Evolutionary conservation across 2,888 invertebrate species (phyloP).

Genomic region (Drosophila pseudotakahashii): DNA sequence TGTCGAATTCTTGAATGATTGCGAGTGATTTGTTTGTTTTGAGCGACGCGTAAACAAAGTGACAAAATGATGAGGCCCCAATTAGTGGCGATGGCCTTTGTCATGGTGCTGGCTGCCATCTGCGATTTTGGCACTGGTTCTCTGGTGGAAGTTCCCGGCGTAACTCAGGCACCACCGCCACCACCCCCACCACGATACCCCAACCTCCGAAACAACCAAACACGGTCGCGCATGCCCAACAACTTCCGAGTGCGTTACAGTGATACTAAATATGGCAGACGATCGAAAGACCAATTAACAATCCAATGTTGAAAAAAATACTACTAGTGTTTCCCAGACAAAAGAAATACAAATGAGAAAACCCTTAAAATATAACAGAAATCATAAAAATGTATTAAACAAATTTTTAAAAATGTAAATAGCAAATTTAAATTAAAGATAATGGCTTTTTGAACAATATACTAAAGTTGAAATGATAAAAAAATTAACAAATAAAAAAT

Average conservation of each 20-base stretch:
- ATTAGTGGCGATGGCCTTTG: slow-evolving; percentile 15
- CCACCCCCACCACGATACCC: background rate
- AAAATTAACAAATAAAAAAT: background rate
- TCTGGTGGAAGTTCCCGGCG: background rate
- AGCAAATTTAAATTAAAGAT: too few species aligned
- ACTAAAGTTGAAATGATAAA: too few species aligned
- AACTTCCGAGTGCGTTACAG: slow-evolving; percentile 62
- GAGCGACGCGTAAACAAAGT: slow-evolving; percentile 27
- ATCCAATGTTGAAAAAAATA: background rate
- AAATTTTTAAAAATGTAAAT: too few species aligned
- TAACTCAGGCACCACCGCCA: slow-evolving; percentile 15
- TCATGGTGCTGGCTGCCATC: slow-evolving; percentile 5
- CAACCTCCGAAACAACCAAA: slow-evolving; percentile 2
- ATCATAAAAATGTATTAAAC: too few species aligned
- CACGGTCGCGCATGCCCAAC: slow-evolving; percentile 31
- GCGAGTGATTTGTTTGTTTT: slow-evolving; percentile 11
- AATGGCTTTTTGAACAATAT: too few species aligned
- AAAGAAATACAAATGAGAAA: background rate
- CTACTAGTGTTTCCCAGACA: background rate
- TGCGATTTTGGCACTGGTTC: slow-evolving; percentile 14
- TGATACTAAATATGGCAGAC: slow-evolving; percentile 2
- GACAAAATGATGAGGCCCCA: slow-evolving; percentile 29
- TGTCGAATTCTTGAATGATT: slow-evolving; percentile 7
- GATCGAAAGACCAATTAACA: slow-evolving; percentile 9
- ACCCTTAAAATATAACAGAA: too few species aligned